These are phyloP conservation scores for Florisuga fusca DNA, from an alignment of 2,797 vertebrate species.

Conservation along the genomic window DNA sequence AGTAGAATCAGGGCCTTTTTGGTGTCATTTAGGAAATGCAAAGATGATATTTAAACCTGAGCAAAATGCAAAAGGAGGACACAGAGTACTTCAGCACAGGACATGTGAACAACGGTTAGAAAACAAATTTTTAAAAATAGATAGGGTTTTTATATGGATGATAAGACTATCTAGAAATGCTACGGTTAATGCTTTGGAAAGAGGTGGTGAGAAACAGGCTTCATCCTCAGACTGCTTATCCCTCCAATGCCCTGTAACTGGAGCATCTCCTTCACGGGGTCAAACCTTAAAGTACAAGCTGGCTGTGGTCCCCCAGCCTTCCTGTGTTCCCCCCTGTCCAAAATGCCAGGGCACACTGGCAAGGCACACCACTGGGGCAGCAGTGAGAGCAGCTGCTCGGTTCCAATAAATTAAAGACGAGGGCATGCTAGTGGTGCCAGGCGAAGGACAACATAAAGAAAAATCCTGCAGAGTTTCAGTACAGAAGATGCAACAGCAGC, in stretches of 20 bases:
- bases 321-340: too few species aligned
- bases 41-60: not conserved
- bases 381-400: not conserved
- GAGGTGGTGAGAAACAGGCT: not conserved
- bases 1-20: not conserved
- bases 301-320: not conserved
- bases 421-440: fast-evolving
- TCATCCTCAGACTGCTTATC: not conserved
- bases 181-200: not conserved
- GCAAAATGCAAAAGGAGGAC: not conserved
- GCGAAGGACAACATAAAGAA: fast-evolving
- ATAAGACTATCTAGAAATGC: not conserved
- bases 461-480: not conserved
- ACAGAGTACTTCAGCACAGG: not conserved
- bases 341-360: fast-evolving
- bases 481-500: not conserved
- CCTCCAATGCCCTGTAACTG: not conserved
- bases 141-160: not conserved
- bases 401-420: not conserved
- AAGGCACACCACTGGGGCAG: not conserved
- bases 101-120: not conserved
- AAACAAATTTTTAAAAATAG: not conserved
- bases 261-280: fast-evolving
- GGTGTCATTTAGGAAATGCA: not conserved
- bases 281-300: not conserved